These are phyloP conservation scores for Dioctria rufipes DNA, from an alignment of 2,888 invertebrate genomes.

Conservation along the genomic window DNA sequence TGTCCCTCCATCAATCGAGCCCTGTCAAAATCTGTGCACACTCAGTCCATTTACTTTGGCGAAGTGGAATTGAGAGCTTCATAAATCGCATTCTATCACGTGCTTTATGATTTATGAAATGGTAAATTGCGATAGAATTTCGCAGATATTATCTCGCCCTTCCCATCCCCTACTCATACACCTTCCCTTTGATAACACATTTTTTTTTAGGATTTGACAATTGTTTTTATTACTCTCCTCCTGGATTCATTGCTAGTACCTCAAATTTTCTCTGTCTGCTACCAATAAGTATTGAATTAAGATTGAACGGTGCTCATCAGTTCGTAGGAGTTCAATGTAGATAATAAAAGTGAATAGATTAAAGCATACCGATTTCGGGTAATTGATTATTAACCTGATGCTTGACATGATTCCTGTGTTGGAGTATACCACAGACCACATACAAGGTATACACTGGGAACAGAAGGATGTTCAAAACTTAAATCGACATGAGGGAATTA, in stretches of 20 bases:
- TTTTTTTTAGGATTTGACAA: background rate
- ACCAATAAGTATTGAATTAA: background rate
- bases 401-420: background rate
- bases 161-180: background rate
- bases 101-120: constrained; percentile 3
- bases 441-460: too few species aligned
- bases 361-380: background rate
- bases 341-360: background rate
- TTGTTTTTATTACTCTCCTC: background rate
- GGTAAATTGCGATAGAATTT: constrained; percentile 3
- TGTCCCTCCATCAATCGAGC: background rate
- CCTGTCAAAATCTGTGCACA: constrained; percentile 6
- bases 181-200: background rate
- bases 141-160: too few species aligned
- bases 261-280: too few species aligned
- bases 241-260: too few species aligned
- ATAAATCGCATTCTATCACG: constrained; percentile 8
- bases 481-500: constrained; percentile 6
- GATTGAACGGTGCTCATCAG: background rate
- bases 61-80: background rate
- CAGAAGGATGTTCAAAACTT: background rate
- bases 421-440: background rate
- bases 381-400: background rate
- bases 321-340: background rate
- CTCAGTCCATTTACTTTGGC: background rate